phyloP scores from a whole-genome alignment of 2,113 vertebrate genomes.

The rat (Rattus norvegicus) region GRCr8 NC_086033.1:100339001-100339500 shows the following conservation, averaged over 20 bases:
- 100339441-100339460: not conserved
- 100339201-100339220: not conserved
- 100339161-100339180: no score
- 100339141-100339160: no score
- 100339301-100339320: not conserved
- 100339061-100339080: not conserved
- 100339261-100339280: not conserved
- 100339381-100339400: not conserved
- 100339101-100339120: no score
- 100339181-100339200: no score
- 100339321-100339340: not conserved
- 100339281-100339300: not conserved
- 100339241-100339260: not conserved
- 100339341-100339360: not conserved
- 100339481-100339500: not conserved
- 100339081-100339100: not conserved
- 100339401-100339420: not conserved
- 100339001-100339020: not conserved
- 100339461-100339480: constrained; percentile 22
- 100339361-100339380: not conserved
- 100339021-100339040: not conserved
- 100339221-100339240: not conserved
- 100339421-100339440: not conserved
- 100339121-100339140: not conserved
- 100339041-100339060: not conserved